phyloP scores from a whole-genome alignment of 2,113 vertebrate genomes.

The Oplegnathus fasciatus region DNA sequence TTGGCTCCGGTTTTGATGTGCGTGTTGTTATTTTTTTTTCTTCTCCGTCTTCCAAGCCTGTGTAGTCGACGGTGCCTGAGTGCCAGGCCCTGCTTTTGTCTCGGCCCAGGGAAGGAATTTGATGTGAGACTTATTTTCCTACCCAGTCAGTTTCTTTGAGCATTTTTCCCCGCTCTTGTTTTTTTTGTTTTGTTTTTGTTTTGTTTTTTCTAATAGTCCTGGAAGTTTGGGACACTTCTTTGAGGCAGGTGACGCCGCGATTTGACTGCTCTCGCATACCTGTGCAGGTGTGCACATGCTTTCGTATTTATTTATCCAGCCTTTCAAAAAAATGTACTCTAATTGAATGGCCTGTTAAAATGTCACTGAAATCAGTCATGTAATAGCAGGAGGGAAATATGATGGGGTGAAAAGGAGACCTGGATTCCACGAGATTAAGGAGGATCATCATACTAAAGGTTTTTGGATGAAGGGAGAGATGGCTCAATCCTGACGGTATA shows the following conservation, averaged over 20 bases:
- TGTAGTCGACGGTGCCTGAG: conserved; percentile 67
- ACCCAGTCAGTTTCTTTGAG: conserved; percentile 69
- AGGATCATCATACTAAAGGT: conserved; percentile 54
- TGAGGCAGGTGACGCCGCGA: conserved; percentile 58
- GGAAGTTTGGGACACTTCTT: conserved; percentile 67
- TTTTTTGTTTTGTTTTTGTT: conserved; percentile 42
- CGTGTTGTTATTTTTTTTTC: conserved; percentile 60
- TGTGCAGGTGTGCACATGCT: conserved; percentile 70
- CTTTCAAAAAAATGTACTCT: conserved; percentile 14
- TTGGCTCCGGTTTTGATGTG: conserved; percentile 76
- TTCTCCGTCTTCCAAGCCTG: conserved; percentile 70
- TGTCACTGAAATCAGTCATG: conserved; percentile 48
- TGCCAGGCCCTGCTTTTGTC: conserved; percentile 73
- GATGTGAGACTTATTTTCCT: conserved; percentile 73
- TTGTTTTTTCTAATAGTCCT: conserved; percentile 60
- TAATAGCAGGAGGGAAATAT: conserved; percentile 56
- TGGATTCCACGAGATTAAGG: conserved; percentile 63
- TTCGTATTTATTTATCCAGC: conserved; percentile 59
- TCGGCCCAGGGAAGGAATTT: conserved; percentile 69
- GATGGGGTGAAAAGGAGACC: conserved; percentile 59
- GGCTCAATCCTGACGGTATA: conserved; percentile 48
- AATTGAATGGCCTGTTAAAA: conserved; percentile 51
- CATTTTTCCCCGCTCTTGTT: conserved; percentile 20
- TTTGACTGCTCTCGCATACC: conserved; percentile 59
- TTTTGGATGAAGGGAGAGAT: conserved; percentile 51